These are phyloP conservation scores for Auanema freiburgensis DNA, from an alignment of 2,888 invertebrate genomes.

Conservation along the genomic window DNA sequence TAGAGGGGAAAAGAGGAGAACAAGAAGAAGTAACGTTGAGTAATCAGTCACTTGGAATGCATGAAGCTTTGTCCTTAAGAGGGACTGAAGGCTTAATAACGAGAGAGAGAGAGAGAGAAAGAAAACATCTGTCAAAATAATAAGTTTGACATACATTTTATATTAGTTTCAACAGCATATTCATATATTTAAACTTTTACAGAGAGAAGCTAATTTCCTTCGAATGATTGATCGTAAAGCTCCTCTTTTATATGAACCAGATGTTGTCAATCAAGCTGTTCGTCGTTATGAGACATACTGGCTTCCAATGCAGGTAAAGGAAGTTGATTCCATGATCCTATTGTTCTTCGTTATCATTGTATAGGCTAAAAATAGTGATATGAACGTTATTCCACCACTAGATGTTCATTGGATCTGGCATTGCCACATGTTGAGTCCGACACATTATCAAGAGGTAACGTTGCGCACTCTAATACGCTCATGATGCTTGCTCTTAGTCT, in stretches of 20 bases:
- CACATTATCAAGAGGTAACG: constrained; percentile 51
- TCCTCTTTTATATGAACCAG: constrained; percentile 62
- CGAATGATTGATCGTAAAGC: constrained; percentile 65
- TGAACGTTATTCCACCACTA: constrained; percentile 66
- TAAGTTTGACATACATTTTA: neutral
- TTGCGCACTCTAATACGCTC: too few species aligned
- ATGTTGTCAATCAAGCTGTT: constrained; percentile 66
- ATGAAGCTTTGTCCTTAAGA: too few species aligned
- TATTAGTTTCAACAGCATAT: neutral
- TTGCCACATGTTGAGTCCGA: constrained; percentile 62
- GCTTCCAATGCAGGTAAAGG: constrained; percentile 68
- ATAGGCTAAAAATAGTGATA: constrained; percentile 48
- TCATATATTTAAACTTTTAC: constrained; percentile 31
- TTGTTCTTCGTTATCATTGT: too few species aligned
- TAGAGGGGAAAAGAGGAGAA: too few species aligned
- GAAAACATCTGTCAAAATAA: too few species aligned
- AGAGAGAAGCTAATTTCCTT: constrained; percentile 64
- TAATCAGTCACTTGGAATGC: too few species aligned
- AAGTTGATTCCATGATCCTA: too few species aligned
- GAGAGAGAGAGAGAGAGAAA: too few species aligned
- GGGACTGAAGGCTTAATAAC: too few species aligned
- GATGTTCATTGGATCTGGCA: constrained; percentile 70
- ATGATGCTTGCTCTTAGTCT: too few species aligned
- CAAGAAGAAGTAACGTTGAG: too few species aligned
- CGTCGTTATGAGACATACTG: constrained; percentile 67